Evolutionary conservation across 1,140 invertebrate genomes (phyloP).

Genomic region (Macrocentrus cingulum): DNA sequence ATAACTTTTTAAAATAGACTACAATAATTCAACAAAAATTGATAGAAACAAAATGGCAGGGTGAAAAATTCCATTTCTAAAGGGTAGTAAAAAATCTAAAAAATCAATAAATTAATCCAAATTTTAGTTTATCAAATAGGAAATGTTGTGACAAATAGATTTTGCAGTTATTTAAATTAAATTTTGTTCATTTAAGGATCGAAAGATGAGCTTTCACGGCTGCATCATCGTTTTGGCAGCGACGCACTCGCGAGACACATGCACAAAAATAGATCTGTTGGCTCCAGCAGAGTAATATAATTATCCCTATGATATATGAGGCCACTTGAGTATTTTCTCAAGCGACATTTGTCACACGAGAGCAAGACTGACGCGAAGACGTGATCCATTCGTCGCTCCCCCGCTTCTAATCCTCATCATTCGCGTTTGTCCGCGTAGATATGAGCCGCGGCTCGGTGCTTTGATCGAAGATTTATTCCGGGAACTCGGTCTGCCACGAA

Average conservation of each 20-base stretch:
- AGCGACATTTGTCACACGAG: slow-evolving; percentile 42
- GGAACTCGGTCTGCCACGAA: slow-evolving; percentile 9
- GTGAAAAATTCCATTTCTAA: no score
- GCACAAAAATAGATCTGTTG: slow-evolving; percentile 11
- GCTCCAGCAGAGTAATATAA: slow-evolving; percentile 45
- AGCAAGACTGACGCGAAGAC: slow-evolving; percentile 24
- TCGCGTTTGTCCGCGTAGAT: slow-evolving; percentile 22
- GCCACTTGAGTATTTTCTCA: slow-evolving; percentile 38
- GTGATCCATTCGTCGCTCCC: slow-evolving; percentile 29
- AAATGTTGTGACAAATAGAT: no score
- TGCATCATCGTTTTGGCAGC: not conserved
- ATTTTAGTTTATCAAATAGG: no score
- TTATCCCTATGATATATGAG: slow-evolving; percentile 50
- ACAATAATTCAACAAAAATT: no score
- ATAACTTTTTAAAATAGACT: no score
- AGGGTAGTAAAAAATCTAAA: no score
- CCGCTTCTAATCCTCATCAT: no score
- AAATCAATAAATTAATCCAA: no score
- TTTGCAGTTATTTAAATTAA: no score
- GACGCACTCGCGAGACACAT: not conserved
- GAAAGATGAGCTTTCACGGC: no score
- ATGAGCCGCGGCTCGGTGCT: slow-evolving; percentile 1
- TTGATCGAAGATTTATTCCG: slow-evolving; percentile 31
- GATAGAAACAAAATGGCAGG: no score
- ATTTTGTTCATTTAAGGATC: no score